Base-by-base conservation (phyloP, 2,113 vertebrate genomes). In the Procavia capensis region DNA sequence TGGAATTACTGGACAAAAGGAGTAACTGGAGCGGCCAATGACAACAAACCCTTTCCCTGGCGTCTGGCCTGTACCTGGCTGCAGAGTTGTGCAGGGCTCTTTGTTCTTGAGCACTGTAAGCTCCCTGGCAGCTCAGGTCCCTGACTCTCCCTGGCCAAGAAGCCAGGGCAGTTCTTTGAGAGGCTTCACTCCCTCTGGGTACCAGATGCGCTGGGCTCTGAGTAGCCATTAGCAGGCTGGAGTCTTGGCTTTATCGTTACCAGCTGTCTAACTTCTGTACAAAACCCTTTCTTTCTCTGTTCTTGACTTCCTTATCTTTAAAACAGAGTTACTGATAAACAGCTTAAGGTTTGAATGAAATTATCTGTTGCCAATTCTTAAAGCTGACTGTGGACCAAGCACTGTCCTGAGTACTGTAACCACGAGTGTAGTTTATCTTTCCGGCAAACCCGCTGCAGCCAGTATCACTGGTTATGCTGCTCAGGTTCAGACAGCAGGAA, bases 1-100 rank as follows among this genome's bases (percentile, higher is more conserved):
- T 84, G 93, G 85, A 96, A 95, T 94, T 92, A 94, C 50, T 39
- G 85, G 90, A 93, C 85, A 94, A 84, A 94, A 43, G 31, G 43
- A 96, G 76, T 93, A 75, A 27, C 6, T 74, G 74, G 80, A 97
- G 96, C 10, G 34, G 89, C 88, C 17, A 1, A 34, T n/a, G 66
- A 75, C 78, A 94, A 29, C 59, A 50, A 16, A 24, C 14, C 34
- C 92, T 70, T 50, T 59, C 47, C 84, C 59, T 86, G 93, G 92
- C 66, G 27, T 36, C 90, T 9, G 39, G 86, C 92, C 93, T 82
- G 82, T 8, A 72, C 54, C 7, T 1, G 91, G 41, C 54, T 0
- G 0, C 25, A 8, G 68, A 17, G 68, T 5, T 34, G 59, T 64
- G 75, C 43, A 59, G 31, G 70, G 70, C 45, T 50, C 29, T 36